phyloP scores from a whole-genome alignment of 2,888 invertebrate genomes.

The Parnassius orleans region DNA sequence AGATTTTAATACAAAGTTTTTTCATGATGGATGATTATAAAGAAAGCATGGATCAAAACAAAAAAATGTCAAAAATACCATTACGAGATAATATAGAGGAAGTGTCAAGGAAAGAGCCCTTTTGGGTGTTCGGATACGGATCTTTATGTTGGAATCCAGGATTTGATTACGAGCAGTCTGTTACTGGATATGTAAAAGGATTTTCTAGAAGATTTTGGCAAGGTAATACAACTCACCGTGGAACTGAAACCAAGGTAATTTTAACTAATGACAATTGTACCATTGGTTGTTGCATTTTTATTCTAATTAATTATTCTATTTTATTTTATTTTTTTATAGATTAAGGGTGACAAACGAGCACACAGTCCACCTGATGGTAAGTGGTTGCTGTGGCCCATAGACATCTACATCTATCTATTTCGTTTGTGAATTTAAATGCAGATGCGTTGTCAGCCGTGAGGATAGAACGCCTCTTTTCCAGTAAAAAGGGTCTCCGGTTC shows the following conservation, averaged over 20 bases:
- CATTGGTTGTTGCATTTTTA: too few relatives aligned
- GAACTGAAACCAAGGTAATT: conserved; percentile 85
- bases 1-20: conserved; percentile 6
- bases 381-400: too few relatives aligned
- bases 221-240: conserved; percentile 91
- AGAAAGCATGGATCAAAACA: conserved; percentile 15
- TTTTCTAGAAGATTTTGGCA: conserved; percentile 96
- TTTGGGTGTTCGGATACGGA: conserved; percentile 98
- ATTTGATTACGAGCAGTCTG: conserved; percentile 89
- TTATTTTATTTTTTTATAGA: too few relatives aligned
- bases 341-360: too few relatives aligned
- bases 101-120: conserved; percentile 62
- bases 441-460: too few relatives aligned
- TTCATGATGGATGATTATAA: conserved; percentile 28
- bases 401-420: too few relatives aligned
- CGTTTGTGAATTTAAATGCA: too few relatives aligned
- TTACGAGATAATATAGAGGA: conserved; percentile 35
- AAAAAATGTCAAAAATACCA: conserved; percentile 22
- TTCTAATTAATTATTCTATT: too few relatives aligned
- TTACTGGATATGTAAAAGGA: conserved; percentile 91
- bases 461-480: too few relatives aligned
- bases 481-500: too few relatives aligned
- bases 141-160: conserved; percentile 97
- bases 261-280: conserved; percentile 19
- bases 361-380: too few relatives aligned